Conservation (phyloP, 2,113 vertebrate genomes). For the Bubalus kerabau region DNA sequence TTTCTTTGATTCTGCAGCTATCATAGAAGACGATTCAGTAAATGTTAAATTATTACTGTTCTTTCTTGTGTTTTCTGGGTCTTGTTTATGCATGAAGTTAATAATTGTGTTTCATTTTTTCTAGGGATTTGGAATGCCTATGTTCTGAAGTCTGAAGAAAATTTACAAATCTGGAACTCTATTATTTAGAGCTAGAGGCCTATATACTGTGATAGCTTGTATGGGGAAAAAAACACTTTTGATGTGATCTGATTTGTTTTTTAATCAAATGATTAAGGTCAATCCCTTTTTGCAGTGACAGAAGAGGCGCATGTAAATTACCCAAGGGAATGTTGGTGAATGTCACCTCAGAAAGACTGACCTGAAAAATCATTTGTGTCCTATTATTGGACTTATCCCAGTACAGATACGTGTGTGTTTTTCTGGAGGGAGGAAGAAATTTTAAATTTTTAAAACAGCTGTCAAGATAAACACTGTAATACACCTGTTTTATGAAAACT, state of each 20-base stretch:
- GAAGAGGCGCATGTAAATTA: slow-evolving; percentile 83
- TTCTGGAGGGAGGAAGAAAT: slow-evolving; percentile 82
- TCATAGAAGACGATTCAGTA: slow-evolving; percentile 99
- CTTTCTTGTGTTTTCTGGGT: slow-evolving; percentile 13
- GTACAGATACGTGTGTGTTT: slow-evolving; percentile 76
- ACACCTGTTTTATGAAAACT: slow-evolving; percentile 85
- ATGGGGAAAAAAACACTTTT: slow-evolving; percentile 85
- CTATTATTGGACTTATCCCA: slow-evolving; percentile 82
- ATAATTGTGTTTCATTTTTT: slow-evolving; percentile 62
- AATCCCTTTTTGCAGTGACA: slow-evolving; percentile 81
- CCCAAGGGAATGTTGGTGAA: slow-evolving; percentile 75
- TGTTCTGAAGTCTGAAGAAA: slow-evolving; percentile 93
- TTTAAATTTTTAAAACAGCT: slow-evolving; percentile 86
- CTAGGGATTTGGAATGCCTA: slow-evolving; percentile 98
- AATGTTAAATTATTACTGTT: slow-evolving; percentile 62
- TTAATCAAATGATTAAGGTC: slow-evolving; percentile 87
- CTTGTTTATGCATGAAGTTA: slow-evolving; percentile 18
- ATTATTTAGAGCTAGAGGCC: slow-evolving; percentile 92
- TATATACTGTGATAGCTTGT: slow-evolving; percentile 94
- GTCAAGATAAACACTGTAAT: slow-evolving; percentile 85
- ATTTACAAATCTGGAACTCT: slow-evolving; percentile 88
- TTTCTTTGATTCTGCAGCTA: slow-evolving; percentile 99
- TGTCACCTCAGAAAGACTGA: slow-evolving; percentile 83
- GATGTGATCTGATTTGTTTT: slow-evolving; percentile 86
- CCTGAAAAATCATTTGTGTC: slow-evolving; percentile 82